Base-by-base conservation (phyloP, 2,888 invertebrate genomes). In the Xestia c-nigrum region DNA sequence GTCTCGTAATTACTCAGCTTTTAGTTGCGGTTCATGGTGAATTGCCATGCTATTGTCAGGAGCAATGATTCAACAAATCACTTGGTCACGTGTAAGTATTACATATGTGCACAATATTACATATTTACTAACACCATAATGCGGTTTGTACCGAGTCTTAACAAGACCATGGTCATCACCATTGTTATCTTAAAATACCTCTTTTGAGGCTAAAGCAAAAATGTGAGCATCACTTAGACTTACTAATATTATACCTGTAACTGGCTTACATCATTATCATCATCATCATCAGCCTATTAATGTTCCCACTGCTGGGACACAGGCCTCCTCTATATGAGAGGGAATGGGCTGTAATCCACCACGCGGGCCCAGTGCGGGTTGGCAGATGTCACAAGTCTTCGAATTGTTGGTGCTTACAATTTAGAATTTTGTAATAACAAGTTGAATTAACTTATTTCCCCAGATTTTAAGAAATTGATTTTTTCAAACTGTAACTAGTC, bases 21-120 rank as follows among this genome's bases (percentile, higher is more conserved):
- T 10, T 50, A 52, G 16, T 68, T 65, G 38, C 57, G 21, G 43
- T 63, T 55, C 31, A 50, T 6, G 59, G 65, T 76, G 70, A 76
- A 59, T 69, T 59, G 6, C 83, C 66, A 50, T 70, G 61, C 57
- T 57, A 81, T 55, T 64, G 59, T 65, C 46, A 65, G 59, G n/a
- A 65, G 69, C 59, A 47, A 65, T 81, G 82, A 76, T 43, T 79
- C 64, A 68, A 69, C 69, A 31, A 67, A 63, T 19, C 10, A 52
- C 24, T 57, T 38, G 9, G 16, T 55, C 82, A 80, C 68, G 65
- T 81, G 76, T 69, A 19, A 4, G 67, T 69, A 16, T 52, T 59
- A 59, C 38, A 80, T 64, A 81, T 68, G 52, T 81, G 76, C 19
- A 68, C 50, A 40, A 52, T 57, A 52, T 38, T 68, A 65, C 52